Conservation (phyloP, 2,888 invertebrate species). For the Limenitis camilla region DNA sequence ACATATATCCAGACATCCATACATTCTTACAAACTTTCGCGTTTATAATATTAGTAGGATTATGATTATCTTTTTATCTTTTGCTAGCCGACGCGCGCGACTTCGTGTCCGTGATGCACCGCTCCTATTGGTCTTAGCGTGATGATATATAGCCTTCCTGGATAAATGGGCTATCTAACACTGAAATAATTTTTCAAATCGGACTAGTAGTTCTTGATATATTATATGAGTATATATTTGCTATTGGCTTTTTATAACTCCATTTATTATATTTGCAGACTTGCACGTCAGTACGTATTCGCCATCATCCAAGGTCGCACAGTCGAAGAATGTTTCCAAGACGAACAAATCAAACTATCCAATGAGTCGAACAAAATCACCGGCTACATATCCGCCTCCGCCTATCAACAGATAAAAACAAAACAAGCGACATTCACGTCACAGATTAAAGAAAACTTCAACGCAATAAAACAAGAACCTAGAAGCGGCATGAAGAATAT, state of each 20-base stretch:
- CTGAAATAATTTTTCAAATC: no score
- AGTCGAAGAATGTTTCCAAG: conserved; percentile 77
- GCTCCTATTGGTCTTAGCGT: no score
- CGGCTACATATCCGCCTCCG: conserved; percentile 68
- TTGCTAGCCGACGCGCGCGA: no score
- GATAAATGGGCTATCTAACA: no score
- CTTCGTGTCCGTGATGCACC: no score
- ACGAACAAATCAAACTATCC: conserved; percentile 53
- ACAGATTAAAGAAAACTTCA: conserved; percentile 64
- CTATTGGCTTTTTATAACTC: background rate
- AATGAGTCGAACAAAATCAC: conserved; percentile 53
- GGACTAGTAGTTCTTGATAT: no score
- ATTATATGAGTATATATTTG: no score
- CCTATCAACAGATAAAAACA: conserved; percentile 52
- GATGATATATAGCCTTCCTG: no score
- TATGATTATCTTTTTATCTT: no score
- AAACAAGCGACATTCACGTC: conserved; percentile 40
- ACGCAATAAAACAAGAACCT: conserved; percentile 43
- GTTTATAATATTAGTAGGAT: no score
- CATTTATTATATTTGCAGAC: conserved; percentile 44
- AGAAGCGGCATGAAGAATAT: conserved; percentile 57
- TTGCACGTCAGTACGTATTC: conserved; percentile 78
- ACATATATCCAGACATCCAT: no score
- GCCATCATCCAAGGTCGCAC: conserved; percentile 78
- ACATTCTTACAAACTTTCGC: no score